These are phyloP conservation scores for Sebastes steindachneri DNA, from an alignment of 2,797 vertebrate species.

Conservation along the genomic window DNA sequence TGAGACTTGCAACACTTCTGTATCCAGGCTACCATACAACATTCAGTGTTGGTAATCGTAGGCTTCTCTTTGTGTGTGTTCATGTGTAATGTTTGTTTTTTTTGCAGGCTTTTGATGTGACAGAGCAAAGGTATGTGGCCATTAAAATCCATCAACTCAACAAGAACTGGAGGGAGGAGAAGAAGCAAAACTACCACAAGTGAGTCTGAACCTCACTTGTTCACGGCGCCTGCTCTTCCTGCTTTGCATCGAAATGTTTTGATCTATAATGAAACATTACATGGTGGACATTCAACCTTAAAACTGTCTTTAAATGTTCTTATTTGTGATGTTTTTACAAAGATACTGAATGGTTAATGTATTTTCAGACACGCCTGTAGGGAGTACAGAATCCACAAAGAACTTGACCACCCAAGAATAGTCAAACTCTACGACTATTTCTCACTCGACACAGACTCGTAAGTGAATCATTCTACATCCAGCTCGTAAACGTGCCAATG, in stretches of 20 bases:
- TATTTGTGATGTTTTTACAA: neutral
- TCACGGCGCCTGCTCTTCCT: neutral
- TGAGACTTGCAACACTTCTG: neutral
- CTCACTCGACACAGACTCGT: constrained; percentile 96
- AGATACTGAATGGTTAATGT: neutral
- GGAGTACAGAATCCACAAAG: constrained; percentile 98
- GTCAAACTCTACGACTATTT: constrained; percentile 98
- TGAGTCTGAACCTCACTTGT: constrained; percentile 62
- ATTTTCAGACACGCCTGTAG: constrained; percentile 92
- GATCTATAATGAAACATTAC: neutral
- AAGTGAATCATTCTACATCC: constrained; percentile 74
- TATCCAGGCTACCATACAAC: neutral
- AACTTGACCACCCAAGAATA: constrained; percentile 96
- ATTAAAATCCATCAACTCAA: constrained; percentile 99
- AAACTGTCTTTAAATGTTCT: neutral
- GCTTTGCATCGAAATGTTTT: neutral
- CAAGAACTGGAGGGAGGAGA: constrained; percentile 99
- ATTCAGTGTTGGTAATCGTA: neutral
- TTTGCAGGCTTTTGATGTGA: constrained; percentile 96
- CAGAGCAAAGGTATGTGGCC: constrained; percentile 98
- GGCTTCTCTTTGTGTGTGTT: neutral
- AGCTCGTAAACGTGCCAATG: neutral
- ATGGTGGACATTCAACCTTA: neutral
- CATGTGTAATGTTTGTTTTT: neutral
- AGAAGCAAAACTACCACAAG: constrained; percentile 99